Evolutionary conservation across 2,113 vertebrate genomes (phyloP), one percentile per base, ranked within the genome.

Genomic region (Octodon degus): DNA sequence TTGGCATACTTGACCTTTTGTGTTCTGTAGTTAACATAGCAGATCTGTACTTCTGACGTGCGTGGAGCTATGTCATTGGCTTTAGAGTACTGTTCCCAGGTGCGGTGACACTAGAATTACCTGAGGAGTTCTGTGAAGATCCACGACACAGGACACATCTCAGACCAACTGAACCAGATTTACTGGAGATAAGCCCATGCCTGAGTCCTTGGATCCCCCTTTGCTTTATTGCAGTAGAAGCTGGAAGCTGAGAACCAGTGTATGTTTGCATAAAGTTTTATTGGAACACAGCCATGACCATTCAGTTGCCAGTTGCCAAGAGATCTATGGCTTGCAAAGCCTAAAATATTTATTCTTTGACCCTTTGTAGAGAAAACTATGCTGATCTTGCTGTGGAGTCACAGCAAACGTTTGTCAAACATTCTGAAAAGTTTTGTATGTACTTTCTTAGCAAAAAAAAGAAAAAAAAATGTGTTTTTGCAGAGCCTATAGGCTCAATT

Each of bases 241-340:
- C n/a, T 24, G n/a, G 40, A 95, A 67, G 34, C 60, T 60, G 43
- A 90, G 80, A 84, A 81, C 7, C 34, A 62, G n/a, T n/a, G n/a
- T 2, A 32, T 30, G 19, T 92, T 90, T 74, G 76, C 90, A 40
- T 80, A 87, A 89, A 93, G 50, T 90, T 96, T 84, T 96, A 89
- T 40, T 89, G 68, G 37, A 53, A 92, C 22, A 47, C 27, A 72
- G 86, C 58, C 70, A 70, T 11, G 5, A 14, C 13, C 43, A 34
- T 83, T 96, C 37, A 58, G 77, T 95, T 92, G 22, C 55, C 10
- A 6, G 16, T 87, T 89, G 32, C 76, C 34, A 74, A 83, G 37
- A 88, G 84, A 83, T 14, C 9, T 20, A 1, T 27, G 12, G 50
- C 53, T 95, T 82, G 20, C 9, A 91, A 89, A 74, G 32, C 84